phyloP scores from a whole-genome alignment of 1,140 invertebrate genomes.

The Piezodorus guildinii region DNA sequence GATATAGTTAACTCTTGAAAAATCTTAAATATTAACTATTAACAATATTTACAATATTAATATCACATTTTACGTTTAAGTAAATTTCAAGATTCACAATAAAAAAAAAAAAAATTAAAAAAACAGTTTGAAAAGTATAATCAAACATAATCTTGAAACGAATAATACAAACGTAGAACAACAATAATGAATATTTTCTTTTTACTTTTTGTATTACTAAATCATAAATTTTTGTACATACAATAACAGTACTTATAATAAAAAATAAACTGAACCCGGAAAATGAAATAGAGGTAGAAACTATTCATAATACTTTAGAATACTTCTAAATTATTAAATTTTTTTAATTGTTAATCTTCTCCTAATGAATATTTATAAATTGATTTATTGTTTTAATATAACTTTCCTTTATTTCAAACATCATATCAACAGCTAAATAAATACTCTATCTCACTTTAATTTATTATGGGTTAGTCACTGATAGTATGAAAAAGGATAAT shows the following conservation, averaged over 20 bases:
- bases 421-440: background rate
- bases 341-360: too few species aligned
- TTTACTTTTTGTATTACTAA: background rate
- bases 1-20: background rate
- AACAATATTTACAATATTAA: conserved; percentile 14
- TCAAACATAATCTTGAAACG: background rate
- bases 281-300: too few species aligned
- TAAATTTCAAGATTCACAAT: background rate
- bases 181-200: background rate
- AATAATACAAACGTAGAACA: background rate
- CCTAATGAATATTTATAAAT: too few species aligned
- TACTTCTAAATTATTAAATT: too few species aligned
- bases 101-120: too few species aligned
- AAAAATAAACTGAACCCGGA: too few species aligned
- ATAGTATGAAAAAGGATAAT: background rate
- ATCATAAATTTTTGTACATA: too few species aligned
- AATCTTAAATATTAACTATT: conserved; percentile 10
- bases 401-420: background rate
- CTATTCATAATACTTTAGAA: too few species aligned
- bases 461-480: background rate
- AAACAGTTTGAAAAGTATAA: background rate
- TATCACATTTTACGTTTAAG: background rate
- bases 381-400: too few species aligned
- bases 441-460: background rate
- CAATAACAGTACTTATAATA: too few species aligned